Conservation (phyloP, 2,888 invertebrate species). For the Mythimna vitellina region DNA sequence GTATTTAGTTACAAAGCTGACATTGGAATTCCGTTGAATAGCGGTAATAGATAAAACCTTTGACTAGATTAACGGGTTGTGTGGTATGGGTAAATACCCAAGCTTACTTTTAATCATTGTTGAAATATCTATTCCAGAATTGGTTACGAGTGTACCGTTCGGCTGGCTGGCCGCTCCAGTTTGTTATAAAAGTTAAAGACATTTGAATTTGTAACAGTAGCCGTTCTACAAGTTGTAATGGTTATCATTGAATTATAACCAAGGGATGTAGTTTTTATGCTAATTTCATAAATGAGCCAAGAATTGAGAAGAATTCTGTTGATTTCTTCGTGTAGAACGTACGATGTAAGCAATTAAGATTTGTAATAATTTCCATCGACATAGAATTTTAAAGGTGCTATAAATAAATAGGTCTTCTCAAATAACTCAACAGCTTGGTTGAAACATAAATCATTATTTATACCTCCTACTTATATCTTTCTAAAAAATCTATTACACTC, state of each 20-base stretch:
- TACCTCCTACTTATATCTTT: too few species aligned
- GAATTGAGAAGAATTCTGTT: background rate
- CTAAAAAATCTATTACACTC: too few species aligned
- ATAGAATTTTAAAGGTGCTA: too few species aligned
- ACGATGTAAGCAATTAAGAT: background rate
- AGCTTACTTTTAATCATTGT: conserved; percentile 64
- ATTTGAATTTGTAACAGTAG: conserved; percentile 58
- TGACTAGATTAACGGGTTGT: background rate
- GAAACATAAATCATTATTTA: background rate
- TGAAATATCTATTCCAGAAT: conserved; percentile 62
- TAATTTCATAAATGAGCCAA: conserved; percentile 40
- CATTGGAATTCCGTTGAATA: background rate
- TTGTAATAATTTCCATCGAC: background rate
- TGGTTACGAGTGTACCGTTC: conserved; percentile 54
- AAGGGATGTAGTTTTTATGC: conserved; percentile 50
- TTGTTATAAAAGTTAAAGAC: conserved; percentile 62
- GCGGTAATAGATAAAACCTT: conserved; percentile 17
- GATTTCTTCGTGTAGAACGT: background rate
- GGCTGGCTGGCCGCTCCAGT: conserved; percentile 42
- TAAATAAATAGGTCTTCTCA: background rate
- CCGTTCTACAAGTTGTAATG: conserved; percentile 50
- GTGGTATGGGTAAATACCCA: conserved; percentile 29
- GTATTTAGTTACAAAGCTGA: background rate
- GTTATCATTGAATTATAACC: conserved; percentile 56
- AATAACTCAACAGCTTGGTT: background rate